phyloP scores from a whole-genome alignment of 2,797 vertebrate species.

The Sebastes taczanowskii region DNA sequence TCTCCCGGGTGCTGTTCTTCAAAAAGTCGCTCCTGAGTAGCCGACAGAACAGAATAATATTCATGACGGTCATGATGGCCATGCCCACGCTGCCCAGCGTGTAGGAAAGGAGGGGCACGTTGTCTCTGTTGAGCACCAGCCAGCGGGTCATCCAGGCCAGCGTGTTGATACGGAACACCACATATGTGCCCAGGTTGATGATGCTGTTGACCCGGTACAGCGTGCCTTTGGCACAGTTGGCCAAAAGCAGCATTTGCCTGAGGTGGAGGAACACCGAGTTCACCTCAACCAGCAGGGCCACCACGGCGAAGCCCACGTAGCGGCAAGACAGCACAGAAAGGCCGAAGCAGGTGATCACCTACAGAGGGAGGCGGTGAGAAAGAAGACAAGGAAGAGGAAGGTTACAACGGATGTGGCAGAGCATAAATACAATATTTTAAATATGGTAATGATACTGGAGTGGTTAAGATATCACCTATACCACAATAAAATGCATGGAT shows the following conservation, averaged over 20 bases:
- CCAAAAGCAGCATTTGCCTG: constrained; percentile 88
- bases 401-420: background rate
- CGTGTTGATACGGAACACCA: constrained; percentile 91
- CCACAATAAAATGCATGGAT: background rate
- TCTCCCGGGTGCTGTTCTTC: constrained; percentile 70
- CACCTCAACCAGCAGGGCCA: constrained; percentile 92
- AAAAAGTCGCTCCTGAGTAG: constrained; percentile 90
- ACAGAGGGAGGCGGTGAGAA: constrained; percentile 38
- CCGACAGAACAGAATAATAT: constrained; percentile 86
- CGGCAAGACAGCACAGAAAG: constrained; percentile 82
- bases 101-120: constrained; percentile 83
- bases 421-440: background rate
- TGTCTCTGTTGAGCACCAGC: constrained; percentile 89
- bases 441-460: background rate
- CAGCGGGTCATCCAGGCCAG: constrained; percentile 95
- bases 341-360: constrained; percentile 93
- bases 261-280: constrained; percentile 93
- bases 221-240: constrained; percentile 72
- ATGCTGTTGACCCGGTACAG: constrained; percentile 90
- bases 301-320: constrained; percentile 88
- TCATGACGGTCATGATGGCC: constrained; percentile 90
- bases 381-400: background rate
- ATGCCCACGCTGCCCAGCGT: constrained; percentile 87
- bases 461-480: background rate
- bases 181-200: constrained; percentile 90